Conservation (phyloP, 2,888 invertebrate species). For the Limenitis camilla region DNA sequence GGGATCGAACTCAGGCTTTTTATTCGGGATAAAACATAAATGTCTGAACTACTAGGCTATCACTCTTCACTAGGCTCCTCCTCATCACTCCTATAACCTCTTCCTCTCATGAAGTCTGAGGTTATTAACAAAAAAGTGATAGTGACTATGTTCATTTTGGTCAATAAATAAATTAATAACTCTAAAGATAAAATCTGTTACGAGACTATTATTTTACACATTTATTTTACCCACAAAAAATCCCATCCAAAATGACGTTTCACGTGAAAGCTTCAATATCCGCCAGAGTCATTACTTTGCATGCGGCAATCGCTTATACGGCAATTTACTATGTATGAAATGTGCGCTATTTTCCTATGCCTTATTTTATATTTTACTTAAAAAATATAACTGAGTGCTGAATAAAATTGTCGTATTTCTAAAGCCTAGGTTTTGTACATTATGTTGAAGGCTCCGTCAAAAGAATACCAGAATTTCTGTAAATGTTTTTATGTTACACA, state of each 20-base stretch:
- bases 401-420: too few relatives aligned
- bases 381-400: too few relatives aligned
- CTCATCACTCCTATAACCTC: too few relatives aligned
- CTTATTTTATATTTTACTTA: too few relatives aligned
- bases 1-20: too few relatives aligned
- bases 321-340: constrained; percentile 23
- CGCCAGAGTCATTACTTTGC: constrained; percentile 21
- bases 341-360: constrained; percentile 6
- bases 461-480: neutral
- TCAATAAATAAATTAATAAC: neutral
- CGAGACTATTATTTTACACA: neutral
- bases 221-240: constrained; percentile 1
- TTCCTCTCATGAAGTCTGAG: too few relatives aligned
- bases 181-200: neutral
- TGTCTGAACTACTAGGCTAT: too few relatives aligned
- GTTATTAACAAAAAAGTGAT: too few relatives aligned
- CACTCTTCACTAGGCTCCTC: too few relatives aligned
- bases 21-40: too few relatives aligned
- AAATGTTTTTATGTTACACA: too few relatives aligned
- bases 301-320: constrained; percentile 21
- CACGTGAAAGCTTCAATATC: constrained; percentile 17
- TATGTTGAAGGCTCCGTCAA: neutral
- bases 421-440: neutral
- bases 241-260: neutral
- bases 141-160: too few relatives aligned